Percentiles rank a stretch among this genome's conserved stretches.
Evolutionary conservation across 2,797 vertebrate genomes (phyloP).

Genomic region (Ara ararauna): DNA sequence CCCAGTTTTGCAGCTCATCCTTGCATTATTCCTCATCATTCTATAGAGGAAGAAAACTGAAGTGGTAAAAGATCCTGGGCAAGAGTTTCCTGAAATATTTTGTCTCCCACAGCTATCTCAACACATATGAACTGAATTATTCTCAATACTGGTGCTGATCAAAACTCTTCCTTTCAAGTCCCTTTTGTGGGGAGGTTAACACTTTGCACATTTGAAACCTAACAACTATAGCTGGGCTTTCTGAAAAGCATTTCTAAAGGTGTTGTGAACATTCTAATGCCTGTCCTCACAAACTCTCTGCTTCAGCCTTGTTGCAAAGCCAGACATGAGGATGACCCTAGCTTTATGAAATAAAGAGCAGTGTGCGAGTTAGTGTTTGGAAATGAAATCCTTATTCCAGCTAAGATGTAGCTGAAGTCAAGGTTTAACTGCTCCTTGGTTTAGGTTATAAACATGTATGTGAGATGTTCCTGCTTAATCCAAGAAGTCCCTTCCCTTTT

Average conservation of each 20-base stretch:
- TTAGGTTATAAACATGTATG: not conserved
- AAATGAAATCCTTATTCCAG: constrained; percentile 13
- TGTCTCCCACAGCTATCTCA: constrained; percentile 31
- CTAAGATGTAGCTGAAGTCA: not conserved
- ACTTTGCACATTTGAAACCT: constrained; percentile 67
- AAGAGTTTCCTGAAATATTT: constrained; percentile 47
- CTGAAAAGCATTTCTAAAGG: constrained; percentile 1
- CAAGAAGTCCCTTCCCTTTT: not conserved
- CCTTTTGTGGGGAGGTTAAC: constrained; percentile 54
- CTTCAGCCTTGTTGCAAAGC: not conserved
- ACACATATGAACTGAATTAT: constrained; percentile 61
- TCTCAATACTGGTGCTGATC: constrained; percentile 49
- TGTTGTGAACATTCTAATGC: not conserved
- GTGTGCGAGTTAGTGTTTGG: not conserved
- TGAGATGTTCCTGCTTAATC: not conserved
- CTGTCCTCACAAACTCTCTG: not conserved
- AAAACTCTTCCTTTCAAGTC: constrained; percentile 59
- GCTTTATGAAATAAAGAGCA: not conserved
- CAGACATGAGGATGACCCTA: not conserved
- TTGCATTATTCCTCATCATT: constrained; percentile 3
- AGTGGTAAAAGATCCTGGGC: constrained; percentile 10
- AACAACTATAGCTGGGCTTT: not conserved
- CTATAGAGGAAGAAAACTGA: not conserved
- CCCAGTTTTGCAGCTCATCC: not conserved
- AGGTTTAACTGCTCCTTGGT: not conserved